These are phyloP conservation scores for Bolinopsis microptera DNA, from an alignment of 37 sponge, comb jelly and placozoan genomes.

Conservation along the genomic window DNA sequence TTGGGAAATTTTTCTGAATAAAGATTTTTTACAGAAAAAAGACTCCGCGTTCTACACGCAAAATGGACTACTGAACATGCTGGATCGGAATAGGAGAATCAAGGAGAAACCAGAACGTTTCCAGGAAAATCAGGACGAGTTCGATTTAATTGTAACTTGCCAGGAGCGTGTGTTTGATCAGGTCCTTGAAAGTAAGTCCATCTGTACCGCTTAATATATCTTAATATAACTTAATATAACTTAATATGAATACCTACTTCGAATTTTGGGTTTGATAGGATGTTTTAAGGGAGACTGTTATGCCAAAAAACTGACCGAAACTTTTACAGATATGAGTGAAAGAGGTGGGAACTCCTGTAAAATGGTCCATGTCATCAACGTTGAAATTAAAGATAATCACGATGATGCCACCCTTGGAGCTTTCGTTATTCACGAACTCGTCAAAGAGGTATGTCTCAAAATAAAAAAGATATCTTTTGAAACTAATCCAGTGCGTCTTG, in stretches of 20 bases:
- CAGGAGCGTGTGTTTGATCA: constrained; percentile 94
- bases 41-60: constrained; percentile 77
- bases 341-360: neutral
- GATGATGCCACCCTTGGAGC: constrained; percentile 97
- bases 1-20: neutral
- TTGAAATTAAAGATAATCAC: constrained; percentile 96
- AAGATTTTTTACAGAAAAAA: neutral
- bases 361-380: constrained; percentile 84
- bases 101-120: constrained; percentile 89
- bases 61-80: constrained; percentile 96
- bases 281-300: neutral
- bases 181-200: constrained; percentile 85
- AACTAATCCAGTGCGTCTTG: neutral
- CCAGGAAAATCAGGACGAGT: constrained; percentile 77
- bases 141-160: constrained; percentile 89
- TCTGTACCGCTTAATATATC: neutral
- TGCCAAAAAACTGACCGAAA: neutral
- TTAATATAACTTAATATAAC: neutral
- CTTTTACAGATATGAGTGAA: constrained; percentile 52
- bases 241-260: neutral
- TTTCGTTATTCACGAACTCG: constrained; percentile 82
- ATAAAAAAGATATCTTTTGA: neutral
- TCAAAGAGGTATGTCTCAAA: constrained; percentile 75
- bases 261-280: neutral
- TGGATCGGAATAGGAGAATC: constrained; percentile 94